A percentile compares a stretch with the other conserved stretches of the same genome.
Conservation (phyloP, 2,113 vertebrate species). For the Indicator maculatus region DNA sequence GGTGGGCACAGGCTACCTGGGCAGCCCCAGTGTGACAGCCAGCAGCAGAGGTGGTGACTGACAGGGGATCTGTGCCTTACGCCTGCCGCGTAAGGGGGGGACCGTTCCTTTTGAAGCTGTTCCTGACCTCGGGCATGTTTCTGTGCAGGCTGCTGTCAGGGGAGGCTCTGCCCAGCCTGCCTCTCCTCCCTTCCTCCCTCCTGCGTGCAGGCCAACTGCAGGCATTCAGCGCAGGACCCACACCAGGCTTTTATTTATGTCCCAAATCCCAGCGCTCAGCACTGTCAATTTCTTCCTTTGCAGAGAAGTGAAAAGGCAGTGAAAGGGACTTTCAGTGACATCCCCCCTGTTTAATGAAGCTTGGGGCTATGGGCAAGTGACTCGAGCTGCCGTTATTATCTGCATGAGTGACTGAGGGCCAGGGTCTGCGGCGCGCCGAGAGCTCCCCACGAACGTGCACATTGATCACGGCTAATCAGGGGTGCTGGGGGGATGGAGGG, state of each 20-base stretch:
- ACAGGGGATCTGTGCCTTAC: not conserved
- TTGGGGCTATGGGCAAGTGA: conserved; percentile 82
- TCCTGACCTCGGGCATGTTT: not conserved
- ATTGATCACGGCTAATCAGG: conserved; percentile 85
- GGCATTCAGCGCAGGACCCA: not conserved
- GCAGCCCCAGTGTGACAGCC: not conserved
- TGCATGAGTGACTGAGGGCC: conserved; percentile 80
- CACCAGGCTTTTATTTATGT: conserved; percentile 56
- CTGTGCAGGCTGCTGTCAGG: not conserved
- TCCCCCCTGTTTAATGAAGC: conserved; percentile 84
- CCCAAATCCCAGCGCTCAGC: conserved; percentile 62
- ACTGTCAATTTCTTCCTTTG: conserved; percentile 52
- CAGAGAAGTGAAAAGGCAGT: conserved; percentile 48
- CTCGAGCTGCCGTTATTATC: conserved; percentile 83
- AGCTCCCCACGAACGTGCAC: conserved; percentile 78
- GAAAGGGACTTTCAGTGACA: conserved; percentile 81
- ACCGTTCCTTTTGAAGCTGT: not conserved
- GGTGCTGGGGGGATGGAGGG: conserved; percentile 49
- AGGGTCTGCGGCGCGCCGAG: conserved; percentile 77
- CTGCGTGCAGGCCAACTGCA: not conserved
- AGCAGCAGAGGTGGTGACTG: not conserved
- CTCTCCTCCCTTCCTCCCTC: not conserved
- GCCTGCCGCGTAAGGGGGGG: not conserved
- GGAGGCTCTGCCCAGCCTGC: not conserved
- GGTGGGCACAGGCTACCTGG: not conserved